Evolutionary conservation across 1,140 invertebrate genomes (phyloP), one percentile per base, ranked within the genome.

Genomic region (Ladona fulva): DNA sequence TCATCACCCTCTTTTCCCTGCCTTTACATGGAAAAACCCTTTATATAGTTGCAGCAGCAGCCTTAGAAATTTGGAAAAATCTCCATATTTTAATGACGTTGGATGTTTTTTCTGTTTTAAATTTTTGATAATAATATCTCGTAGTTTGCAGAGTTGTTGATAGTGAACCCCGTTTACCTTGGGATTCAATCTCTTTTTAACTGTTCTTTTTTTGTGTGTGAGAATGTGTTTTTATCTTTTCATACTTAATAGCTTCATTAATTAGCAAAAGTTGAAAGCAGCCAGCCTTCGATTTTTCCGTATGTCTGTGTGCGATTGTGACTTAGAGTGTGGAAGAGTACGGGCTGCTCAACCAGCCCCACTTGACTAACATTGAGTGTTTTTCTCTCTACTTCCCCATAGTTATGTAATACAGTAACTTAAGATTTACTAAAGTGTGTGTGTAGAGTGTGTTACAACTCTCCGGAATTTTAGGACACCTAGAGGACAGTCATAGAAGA

Each of bases 251-350:
- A 66, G 52, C 52, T 74, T 74, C 25, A 29, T 74, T 25, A 25
- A 24, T 77, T 42, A 74, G 66, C 24, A 73, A 77, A 77, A 77
- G 66, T 52, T 77, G 44, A 66, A 42, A 74, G 24, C 24, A 77
- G 25, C 66, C 24, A 66, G 25, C 25, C 77, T 76, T 42, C 44
- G 29, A 37, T 77, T 59, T n/a, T 74, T 16, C 25, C 52, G 52
- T 73, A 77, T 77, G 66, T 25, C 12, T 22, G 52, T 24, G 42
- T 44, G 24, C 76, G 42, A 24, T 1, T 74, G 24, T 66, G 52
- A 12, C 52, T 66, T 66, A 66, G 52, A 6, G 52, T 66, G 52
- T 37, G 29, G 29, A 37, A 37, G 29, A 66, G 52, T 19, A 22
- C 14, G 52, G 52, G 52, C 12, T 3, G 52, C 52, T 66, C 14